Evolutionary conservation across 2,113 vertebrate species (phyloP), one percentile per base, ranked within the genome.

Genomic region (Callipepla californica): DNA sequence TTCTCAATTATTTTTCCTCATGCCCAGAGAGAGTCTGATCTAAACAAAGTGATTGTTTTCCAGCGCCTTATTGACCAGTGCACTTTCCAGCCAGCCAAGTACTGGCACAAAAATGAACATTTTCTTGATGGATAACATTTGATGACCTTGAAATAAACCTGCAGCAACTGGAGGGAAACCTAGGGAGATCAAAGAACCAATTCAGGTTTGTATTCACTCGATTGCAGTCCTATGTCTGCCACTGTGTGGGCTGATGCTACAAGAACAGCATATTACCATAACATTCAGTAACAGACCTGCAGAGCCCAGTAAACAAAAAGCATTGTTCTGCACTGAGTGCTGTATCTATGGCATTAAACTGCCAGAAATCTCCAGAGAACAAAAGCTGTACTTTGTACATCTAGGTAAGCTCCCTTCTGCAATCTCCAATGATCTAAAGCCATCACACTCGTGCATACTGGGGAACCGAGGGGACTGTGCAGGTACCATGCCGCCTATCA

Each of bases 181-280:
- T 89, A 36, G 3, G 10, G 36, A 87, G 87, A 87, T 91, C 72
- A 94, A 93, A 95, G 61, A 90, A 91, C 85, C 68, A 77, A 74
- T 88, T 80, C 13, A 40, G 73, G 72, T 90, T 85, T 90, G 76
- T 85, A 85, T 82, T 94, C 40, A 89, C 80, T 53, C 14, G 28
- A 87, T 53, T 77, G 67, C 48, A 38, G 44, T 70, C 78, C 67
- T 50, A 55, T 11, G 45, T 77, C 76, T 91, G 81, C 42, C 63
- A 47, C 84, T 89, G 76, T 85, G 87, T 85, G 50, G 26, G 89
- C 50, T 26, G 67, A 58, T 82, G 89, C 58, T 69, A 58, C 73
- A 84, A 84, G 77, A 76, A 45, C 32, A 16, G 13, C 7, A 3
- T 47, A 68, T 85, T 77, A 38, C 42, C 34, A 3, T 48, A 55